Evolutionary conservation across 2,888 invertebrate genomes (phyloP).

Genomic region (Mamestra brassicae): DNA sequence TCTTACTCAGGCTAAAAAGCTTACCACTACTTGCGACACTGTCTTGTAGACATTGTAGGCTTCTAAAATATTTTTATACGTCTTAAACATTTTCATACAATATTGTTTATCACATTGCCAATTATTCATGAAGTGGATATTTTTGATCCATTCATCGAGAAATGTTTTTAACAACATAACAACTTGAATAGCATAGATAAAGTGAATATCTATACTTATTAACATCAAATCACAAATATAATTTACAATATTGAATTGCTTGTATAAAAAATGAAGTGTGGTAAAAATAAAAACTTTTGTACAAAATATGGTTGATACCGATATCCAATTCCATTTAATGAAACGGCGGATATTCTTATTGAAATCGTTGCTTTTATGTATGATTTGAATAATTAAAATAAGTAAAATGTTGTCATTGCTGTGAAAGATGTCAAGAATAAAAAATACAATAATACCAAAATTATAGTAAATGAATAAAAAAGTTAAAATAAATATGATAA

Average conservation of each 20-base stretch:
- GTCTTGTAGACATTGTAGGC: conserved; percentile 35
- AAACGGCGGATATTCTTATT: background rate
- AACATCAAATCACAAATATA: background rate
- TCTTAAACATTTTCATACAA: conserved; percentile 8
- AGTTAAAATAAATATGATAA: no score
- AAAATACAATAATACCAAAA: no score
- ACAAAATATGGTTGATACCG: background rate
- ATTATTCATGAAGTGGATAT: no score
- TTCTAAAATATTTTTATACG: conserved; percentile 36
- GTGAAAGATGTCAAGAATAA: no score
- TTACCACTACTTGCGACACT: conserved; percentile 31
- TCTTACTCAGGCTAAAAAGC: background rate
- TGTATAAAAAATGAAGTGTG: rapidly evolving
- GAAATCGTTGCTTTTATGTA: no score
- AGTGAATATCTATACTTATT: background rate
- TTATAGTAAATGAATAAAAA: no score
- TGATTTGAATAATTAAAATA: no score
- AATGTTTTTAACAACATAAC: conserved; percentile 19
- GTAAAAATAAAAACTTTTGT: background rate
- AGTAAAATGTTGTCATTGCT: no score
- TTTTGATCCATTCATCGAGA: conserved; percentile 24
- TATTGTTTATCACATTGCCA: background rate
- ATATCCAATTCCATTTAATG: background rate
- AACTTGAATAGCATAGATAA: background rate
- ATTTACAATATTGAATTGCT: background rate